Conservation (phyloP, 2,113 vertebrate genomes). For the Bubo bubo region DNA sequence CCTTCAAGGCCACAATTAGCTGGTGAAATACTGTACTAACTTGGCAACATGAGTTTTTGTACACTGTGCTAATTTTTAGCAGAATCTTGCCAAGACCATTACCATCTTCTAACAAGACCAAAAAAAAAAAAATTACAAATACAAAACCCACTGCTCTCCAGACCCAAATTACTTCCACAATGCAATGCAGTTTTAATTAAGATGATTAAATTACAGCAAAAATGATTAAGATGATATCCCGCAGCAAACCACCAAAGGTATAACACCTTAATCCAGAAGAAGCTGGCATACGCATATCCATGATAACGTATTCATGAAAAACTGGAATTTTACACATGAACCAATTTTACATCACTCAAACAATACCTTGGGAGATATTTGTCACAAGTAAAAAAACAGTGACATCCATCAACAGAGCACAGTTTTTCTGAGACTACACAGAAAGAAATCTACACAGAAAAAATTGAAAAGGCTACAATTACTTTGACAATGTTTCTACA, state of each 20-base stretch:
- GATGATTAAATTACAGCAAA: slow-evolving; percentile 59
- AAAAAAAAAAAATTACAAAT: background rate
- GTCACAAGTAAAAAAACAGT: slow-evolving; percentile 41
- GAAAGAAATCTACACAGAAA: slow-evolving; percentile 41
- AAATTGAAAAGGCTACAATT: slow-evolving; percentile 67
- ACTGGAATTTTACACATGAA: slow-evolving; percentile 48
- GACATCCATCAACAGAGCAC: slow-evolving; percentile 67
- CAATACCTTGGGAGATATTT: slow-evolving; percentile 61
- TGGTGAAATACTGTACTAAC: slow-evolving; percentile 44
- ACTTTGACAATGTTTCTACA: slow-evolving; percentile 72
- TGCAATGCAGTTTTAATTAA: slow-evolving; percentile 60
- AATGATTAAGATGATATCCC: slow-evolving; percentile 61
- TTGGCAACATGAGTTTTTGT: slow-evolving; percentile 53
- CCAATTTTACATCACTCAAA: slow-evolving; percentile 63
- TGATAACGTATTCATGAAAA: slow-evolving; percentile 33
- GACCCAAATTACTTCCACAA: slow-evolving; percentile 59
- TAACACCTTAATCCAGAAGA: slow-evolving; percentile 50
- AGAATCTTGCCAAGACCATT: slow-evolving; percentile 42
- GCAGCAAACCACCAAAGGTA: slow-evolving; percentile 46
- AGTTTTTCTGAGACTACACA: slow-evolving; percentile 43
- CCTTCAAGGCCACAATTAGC: slow-evolving; percentile 65
- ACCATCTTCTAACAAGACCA: background rate
- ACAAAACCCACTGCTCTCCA: slow-evolving; percentile 35
- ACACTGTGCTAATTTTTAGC: slow-evolving; percentile 34
- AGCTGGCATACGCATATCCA: background rate